A percentile compares a stretch with the other conserved stretches of the same genome.
Evolutionary conservation across 2,888 invertebrate genomes (phyloP).

Genomic region (Antitype chi): DNA sequence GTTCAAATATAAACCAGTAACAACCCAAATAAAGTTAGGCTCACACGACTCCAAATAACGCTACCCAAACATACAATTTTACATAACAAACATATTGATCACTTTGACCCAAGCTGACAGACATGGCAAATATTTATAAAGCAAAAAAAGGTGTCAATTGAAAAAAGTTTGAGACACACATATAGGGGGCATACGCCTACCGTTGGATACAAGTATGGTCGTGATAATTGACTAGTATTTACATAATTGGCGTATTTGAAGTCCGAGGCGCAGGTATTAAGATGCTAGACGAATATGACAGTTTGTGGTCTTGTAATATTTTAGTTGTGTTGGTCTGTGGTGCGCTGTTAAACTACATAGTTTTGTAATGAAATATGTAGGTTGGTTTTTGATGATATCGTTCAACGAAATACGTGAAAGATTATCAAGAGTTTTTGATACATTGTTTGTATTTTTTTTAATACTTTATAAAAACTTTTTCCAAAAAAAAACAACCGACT

Average conservation of each 20-base stretch:
- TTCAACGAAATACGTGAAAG: not conserved
- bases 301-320: slow-evolving; percentile 46
- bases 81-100: slow-evolving; percentile 54
- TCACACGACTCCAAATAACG: slow-evolving; percentile 31
- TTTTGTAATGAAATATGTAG: not conserved
- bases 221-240: slow-evolving; percentile 67
- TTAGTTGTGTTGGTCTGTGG: slow-evolving; percentile 19
- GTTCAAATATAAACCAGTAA: slow-evolving; percentile 6
- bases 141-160: slow-evolving; percentile 56
- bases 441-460: not conserved
- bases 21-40: slow-evolving; percentile 20
- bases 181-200: slow-evolving; percentile 62
- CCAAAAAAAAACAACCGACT: too few species aligned
- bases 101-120: slow-evolving; percentile 47
- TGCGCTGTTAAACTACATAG: not conserved
- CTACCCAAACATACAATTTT: slow-evolving; percentile 44
- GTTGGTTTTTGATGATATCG: not conserved
- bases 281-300: slow-evolving; percentile 64
- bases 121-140: slow-evolving; percentile 54
- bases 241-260: slow-evolving; percentile 70
- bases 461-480: too few species aligned
- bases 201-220: slow-evolving; percentile 59
- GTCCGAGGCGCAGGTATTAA: slow-evolving; percentile 57
- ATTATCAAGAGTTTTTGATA: not conserved
- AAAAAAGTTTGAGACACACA: slow-evolving; percentile 66